Conservation (phyloP, 2,113 vertebrate genomes). For the Labeo catla region DNA sequence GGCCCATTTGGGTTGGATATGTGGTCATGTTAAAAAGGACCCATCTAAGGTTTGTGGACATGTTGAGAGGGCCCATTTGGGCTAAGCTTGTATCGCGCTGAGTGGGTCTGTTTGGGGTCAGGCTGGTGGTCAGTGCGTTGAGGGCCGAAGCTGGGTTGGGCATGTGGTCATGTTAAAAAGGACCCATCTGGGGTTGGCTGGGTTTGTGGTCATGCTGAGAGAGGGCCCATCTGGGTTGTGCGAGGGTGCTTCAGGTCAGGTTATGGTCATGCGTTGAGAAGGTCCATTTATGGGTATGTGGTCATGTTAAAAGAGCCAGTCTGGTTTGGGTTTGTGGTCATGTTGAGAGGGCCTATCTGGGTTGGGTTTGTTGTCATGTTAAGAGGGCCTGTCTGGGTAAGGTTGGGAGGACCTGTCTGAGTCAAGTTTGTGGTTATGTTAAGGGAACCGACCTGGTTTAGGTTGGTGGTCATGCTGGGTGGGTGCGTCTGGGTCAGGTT, state of each 20-base stretch:
- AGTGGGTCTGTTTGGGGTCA: accelerated
- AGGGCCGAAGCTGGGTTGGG: not conserved
- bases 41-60: not conserved
- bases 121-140: not conserved
- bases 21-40: not conserved
- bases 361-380: not conserved
- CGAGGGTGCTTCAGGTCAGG: too few relatives aligned
- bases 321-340: not conserved
- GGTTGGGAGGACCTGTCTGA: not conserved
- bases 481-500: not conserved
- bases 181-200: not conserved
- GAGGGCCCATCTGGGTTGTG: not conserved
- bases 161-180: not conserved
- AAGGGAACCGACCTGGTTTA: not conserved
- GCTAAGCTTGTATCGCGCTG: not conserved
- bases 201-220: not conserved
- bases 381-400: not conserved
- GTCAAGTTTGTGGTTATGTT: not conserved
- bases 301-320: not conserved
- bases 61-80: accelerated
- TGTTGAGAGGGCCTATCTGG: accelerated
- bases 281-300: too few relatives aligned
- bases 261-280: too few relatives aligned
- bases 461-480: not conserved
- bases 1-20: accelerated